These are phyloP conservation scores for Orgyia antiqua DNA, from an alignment of 2,888 invertebrate species.

Conservation along the genomic window DNA sequence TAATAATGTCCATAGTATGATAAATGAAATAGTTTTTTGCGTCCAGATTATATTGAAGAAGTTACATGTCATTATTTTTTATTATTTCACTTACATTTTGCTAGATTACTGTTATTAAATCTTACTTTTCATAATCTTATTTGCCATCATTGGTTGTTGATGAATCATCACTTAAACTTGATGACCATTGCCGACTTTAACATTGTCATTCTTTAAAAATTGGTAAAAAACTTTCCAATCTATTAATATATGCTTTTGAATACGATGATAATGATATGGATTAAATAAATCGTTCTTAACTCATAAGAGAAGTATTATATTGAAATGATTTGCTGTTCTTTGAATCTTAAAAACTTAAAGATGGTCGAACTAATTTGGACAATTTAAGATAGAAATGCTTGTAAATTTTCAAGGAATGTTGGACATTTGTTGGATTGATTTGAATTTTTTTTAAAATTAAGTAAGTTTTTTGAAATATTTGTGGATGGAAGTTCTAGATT, in stretches of 20 bases:
- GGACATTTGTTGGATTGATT: too few species aligned
- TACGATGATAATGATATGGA: neutral
- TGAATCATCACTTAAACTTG: constrained; percentile 1
- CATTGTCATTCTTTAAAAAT: neutral
- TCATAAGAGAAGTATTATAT: too few species aligned
- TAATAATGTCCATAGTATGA: neutral
- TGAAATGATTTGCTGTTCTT: too few species aligned
- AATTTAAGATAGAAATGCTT: too few species aligned
- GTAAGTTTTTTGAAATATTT: too few species aligned
- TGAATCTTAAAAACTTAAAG: too few species aligned
- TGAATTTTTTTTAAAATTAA: too few species aligned
- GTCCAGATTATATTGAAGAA: neutral
- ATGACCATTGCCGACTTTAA: neutral
- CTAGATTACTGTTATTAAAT: neutral
- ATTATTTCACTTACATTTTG: neutral
- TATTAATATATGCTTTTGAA: neutral
- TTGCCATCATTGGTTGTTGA: neutral
- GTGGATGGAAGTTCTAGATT: too few species aligned
- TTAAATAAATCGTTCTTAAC: too few species aligned
- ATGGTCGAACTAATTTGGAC: too few species aligned
- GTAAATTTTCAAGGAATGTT: too few species aligned
- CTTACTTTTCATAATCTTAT: neutral
- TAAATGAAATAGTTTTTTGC: neutral
- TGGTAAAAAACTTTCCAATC: neutral
- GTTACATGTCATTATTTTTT: neutral